phyloP scores from a whole-genome alignment of 2,797 vertebrate species.

The Acanthurus leucopareius region DNA sequence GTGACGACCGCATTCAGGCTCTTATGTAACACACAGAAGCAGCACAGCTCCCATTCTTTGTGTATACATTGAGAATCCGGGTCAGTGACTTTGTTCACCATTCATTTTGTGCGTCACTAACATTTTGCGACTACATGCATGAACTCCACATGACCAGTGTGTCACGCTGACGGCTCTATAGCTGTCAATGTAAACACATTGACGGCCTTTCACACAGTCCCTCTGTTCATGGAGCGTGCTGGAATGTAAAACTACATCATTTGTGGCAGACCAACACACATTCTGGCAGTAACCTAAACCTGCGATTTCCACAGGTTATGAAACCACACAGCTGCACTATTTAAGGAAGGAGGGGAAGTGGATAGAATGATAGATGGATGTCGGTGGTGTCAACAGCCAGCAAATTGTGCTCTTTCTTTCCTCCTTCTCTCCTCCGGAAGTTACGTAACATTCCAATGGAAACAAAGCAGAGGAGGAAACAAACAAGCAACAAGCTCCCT shows the following conservation, averaged over 20 bases:
- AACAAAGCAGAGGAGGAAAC: constrained; percentile 72
- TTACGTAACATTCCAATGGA: constrained; percentile 75
- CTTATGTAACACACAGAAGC: constrained; percentile 46
- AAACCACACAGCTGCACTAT: constrained; percentile 47
- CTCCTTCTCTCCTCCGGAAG: constrained; percentile 29
- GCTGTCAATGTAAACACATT: constrained; percentile 13
- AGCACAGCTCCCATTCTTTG: neutral
- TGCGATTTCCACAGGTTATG: constrained; percentile 33
- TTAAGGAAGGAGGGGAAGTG: constrained; percentile 8
- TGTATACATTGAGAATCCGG: constrained; percentile 27
- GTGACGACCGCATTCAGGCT: constrained; percentile 22
- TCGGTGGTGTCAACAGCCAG: constrained; percentile 12
- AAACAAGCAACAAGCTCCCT: constrained; percentile 75
- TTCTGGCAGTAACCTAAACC: constrained; percentile 9
- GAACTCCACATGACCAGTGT: neutral
- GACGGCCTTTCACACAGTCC: constrained; percentile 15
- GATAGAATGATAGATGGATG: constrained; percentile 30
- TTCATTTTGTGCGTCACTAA: constrained; percentile 19
- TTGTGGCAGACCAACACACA: constrained; percentile 11
- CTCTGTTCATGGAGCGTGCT: neutral
- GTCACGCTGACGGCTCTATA: neutral
- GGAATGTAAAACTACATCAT: constrained; percentile 10
- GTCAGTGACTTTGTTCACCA: constrained; percentile 30
- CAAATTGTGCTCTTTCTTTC: constrained; percentile 38
- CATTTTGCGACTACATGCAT: constrained; percentile 4